Conservation (phyloP, 2,797 vertebrate genomes). For the Moxostoma hubbsi region DNA sequence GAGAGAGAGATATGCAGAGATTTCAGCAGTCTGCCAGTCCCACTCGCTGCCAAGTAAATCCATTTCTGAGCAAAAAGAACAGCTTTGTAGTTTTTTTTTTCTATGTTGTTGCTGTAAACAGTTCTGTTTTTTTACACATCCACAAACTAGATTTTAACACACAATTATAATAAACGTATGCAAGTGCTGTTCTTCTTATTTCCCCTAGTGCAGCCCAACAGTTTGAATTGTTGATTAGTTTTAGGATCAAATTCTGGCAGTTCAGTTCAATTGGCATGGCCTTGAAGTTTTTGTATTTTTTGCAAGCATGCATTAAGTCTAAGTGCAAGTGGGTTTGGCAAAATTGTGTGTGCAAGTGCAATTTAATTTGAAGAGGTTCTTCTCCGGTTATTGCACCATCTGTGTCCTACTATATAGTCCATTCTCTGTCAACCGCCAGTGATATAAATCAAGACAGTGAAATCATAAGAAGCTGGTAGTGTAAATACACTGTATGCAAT, state of each 20-base stretch:
- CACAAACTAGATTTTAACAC: slow-evolving; percentile 25
- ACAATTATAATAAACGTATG: slow-evolving; percentile 1
- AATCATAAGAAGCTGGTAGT: no score
- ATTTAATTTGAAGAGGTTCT: no score
- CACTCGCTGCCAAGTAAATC: slow-evolving; percentile 59
- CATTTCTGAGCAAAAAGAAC: slow-evolving; percentile 57
- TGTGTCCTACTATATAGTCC: no score
- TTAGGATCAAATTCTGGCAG: slow-evolving; percentile 10
- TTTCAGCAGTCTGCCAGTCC: slow-evolving; percentile 62
- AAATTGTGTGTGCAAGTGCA: no score
- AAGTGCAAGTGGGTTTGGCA: no score
- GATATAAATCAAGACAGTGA: no score
- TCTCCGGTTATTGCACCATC: no score
- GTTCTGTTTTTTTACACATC: slow-evolving; percentile 10
- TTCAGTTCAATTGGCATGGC: no score
- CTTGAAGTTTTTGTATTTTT: no score
- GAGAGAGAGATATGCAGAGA: slow-evolving; percentile 55
- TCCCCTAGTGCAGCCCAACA: background rate
- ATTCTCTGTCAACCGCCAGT: no score
- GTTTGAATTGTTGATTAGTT: background rate
- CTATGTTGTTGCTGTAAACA: slow-evolving; percentile 44
- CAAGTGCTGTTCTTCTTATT: background rate
- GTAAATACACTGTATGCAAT: no score
- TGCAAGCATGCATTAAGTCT: no score
- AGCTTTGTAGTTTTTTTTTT: slow-evolving; percentile 59